Evolutionary conservation across 2,113 vertebrate genomes (phyloP).

Genomic region (Corythaixoides concolor): DNA sequence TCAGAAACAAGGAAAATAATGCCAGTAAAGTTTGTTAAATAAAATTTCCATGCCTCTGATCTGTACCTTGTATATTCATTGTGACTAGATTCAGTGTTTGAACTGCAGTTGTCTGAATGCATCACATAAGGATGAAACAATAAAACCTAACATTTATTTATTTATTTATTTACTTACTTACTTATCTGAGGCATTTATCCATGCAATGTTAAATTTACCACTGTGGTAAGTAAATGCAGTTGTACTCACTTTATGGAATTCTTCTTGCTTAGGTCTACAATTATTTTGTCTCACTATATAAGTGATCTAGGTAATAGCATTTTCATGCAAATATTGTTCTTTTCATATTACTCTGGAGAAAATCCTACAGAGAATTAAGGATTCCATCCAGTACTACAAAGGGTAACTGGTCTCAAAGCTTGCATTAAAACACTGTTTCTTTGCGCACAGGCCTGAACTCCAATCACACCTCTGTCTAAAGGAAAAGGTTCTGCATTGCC

Average conservation of each 20-base stretch:
- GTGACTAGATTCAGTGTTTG: neutral
- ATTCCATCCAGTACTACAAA: neutral
- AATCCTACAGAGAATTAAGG: neutral
- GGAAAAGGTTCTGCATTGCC: slow-evolving; percentile 15
- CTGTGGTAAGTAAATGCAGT: neutral
- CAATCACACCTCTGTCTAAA: slow-evolving; percentile 29
- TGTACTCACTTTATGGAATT: neutral
- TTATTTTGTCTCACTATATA: neutral
- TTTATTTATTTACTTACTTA: neutral
- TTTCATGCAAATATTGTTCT: neutral
- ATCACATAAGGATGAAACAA: neutral
- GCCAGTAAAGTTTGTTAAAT: neutral
- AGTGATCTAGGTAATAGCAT: neutral
- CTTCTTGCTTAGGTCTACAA: neutral
- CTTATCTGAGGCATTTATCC: neutral
- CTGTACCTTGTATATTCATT: neutral
- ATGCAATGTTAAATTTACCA: neutral
- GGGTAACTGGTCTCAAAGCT: neutral
- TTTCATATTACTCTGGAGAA: neutral
- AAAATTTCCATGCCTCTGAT: neutral
- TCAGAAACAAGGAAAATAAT: neutral
- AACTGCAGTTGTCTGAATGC: neutral
- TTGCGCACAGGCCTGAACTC: slow-evolving; percentile 5
- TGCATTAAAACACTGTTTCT: neutral
- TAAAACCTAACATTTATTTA: neutral